Evolutionary conservation across 1,140 invertebrate species (phyloP), one percentile per base, ranked within the genome.

Genomic region (Trissolcus basalis): DNA sequence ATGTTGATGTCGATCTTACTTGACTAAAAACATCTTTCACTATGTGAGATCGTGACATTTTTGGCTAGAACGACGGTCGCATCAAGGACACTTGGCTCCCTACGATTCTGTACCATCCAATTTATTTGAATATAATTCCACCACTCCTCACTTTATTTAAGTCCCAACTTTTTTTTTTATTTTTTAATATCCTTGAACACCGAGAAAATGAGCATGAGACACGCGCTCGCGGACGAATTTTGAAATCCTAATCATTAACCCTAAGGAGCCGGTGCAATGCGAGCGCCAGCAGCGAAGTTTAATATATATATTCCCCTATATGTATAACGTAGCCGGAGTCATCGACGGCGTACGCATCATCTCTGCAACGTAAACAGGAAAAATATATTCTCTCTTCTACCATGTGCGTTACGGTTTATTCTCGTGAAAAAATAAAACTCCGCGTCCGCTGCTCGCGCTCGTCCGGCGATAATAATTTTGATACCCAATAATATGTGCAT

Each of bases 31-130:
- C 75, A 78, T 73, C 79, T 11, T 76, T 80, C 76, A 65, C 80
- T 80, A 63, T 70, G 69, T 86, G 86, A 88, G 87, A 88, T 88
- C 87, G 85, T 83, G 87, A 87, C 85, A 87, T 88, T 84, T 86
- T 85, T 87, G 86, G 87, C 85, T 87, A 85, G 83, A 87, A 88
- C 87, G 87, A 87, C 86, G 87, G 87, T 87, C 86, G 87, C 86
- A 88, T 88, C 86, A 88, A 88, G 86, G 87, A 88, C 87, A 88
- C 87, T 88, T 88, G 87, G 85, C 87, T 88, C 87, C 87, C 87
- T 86, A 87, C 85, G 85, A 84, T 86, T 85, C 84, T 83, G 84
- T 82, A 87, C 82, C 83, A 83, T 87, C 82, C 84, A 83, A 82
- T 82, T 86, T 85, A 82, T 80, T 83, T 84, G 81, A 82, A 84